Base-by-base conservation (phyloP, 2,113 vertebrate species). In the Petaurus breviceps region DNA sequence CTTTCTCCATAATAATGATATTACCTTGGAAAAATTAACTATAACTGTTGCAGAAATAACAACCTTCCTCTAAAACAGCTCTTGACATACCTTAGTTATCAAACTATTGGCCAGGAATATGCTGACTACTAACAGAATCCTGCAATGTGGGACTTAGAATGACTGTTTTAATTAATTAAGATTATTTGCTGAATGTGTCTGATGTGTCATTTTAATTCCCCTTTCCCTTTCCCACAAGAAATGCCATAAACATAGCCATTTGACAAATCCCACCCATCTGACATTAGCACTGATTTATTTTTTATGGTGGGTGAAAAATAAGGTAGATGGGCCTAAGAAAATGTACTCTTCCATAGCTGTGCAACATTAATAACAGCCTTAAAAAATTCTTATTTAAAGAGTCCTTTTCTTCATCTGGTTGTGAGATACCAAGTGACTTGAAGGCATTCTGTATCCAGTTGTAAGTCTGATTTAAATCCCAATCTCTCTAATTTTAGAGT, bases 401-500 rank as follows among this genome's bases (percentile, higher is more conserved):
- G 49, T 96, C 55, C 93, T 93, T 91, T 47, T 91, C n/a, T 93
- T 84, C 89, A 52, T 96, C 61, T 89, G 51, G 16, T 52, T 61
- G 91, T 26, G 4, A 92, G 53, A 89, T 89, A 53, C n/a, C 55
- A 95, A 49, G 51, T 89, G 49, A 92, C 91, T 91, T 61, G 90
- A 92, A 95, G 51, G 61, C 0, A 0, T 96, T 89, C 96, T 43
- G 93, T 89, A 93, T 92, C 91, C 22, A 90, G 52, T 94, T 89
- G 22, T 51, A 51, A 95, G 84, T n/a, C 51, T 92, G 91, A 91
- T 97, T 97, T 94, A 96, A 97, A 97, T 93, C 51, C 46, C 93
- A 94, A 90, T 51, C 93, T 95, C 53, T 92, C 90, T 93, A 95
- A 92, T 89, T 95, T 95, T 96, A 96, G 92, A 97, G 90, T 11